These are phyloP conservation scores for Nemopilema nomurai DNA, from an alignment of 30 jellyfish, hydroid and myxozoan species.

Conservation along the genomic window DNA sequence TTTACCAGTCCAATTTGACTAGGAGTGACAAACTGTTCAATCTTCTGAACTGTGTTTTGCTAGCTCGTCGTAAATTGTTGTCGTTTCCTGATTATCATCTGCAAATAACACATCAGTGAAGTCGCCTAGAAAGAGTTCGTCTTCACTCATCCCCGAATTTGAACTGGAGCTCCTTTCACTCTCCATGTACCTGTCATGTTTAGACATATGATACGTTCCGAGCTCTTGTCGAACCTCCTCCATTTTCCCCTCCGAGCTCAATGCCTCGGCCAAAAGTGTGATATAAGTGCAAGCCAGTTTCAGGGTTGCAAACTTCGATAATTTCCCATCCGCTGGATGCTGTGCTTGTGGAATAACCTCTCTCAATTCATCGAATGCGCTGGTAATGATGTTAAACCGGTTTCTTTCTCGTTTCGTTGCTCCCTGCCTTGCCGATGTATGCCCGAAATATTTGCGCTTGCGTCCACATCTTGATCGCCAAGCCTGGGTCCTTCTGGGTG, in stretches of 20 bases:
- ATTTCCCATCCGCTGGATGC: constrained; percentile 8
- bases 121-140: constrained; percentile 49
- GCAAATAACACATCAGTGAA: constrained; percentile 35
- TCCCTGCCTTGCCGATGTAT: constrained; percentile 51
- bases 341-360: constrained; percentile 40
- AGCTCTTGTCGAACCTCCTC: constrained; percentile 6
- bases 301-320: constrained; percentile 46
- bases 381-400: constrained; percentile 34
- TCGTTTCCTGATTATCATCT: constrained; percentile 22
- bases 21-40: neutral
- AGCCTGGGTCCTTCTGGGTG: neutral
- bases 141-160: constrained; percentile 13
- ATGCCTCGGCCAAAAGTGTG: constrained; percentile 24
- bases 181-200: neutral
- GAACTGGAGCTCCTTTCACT: neutral
- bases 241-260: constrained; percentile 23
- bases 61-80: neutral
- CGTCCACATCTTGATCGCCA: constrained; percentile 67
- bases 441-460: constrained; percentile 55
- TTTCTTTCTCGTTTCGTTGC: constrained; percentile 60
- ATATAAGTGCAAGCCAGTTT: constrained; percentile 45
- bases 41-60: neutral
- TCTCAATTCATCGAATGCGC: constrained; percentile 51
- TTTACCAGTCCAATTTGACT: neutral
- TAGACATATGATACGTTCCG: neutral